phyloP scores from a whole-genome alignment of 2,797 vertebrate genomes.

The Smutsia gigantea region DNA sequence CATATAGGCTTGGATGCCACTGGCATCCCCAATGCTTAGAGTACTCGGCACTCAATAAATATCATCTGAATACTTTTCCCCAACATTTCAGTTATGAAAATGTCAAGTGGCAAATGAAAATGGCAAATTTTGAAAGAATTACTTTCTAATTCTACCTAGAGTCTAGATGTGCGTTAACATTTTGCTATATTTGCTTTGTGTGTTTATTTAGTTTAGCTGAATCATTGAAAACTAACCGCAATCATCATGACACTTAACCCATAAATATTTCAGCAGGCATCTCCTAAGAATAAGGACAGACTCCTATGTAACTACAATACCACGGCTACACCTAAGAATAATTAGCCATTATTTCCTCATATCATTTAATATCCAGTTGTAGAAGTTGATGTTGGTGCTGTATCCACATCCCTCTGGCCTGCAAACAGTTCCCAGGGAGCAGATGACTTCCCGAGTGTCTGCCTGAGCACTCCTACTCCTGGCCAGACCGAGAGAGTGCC shows the following conservation, averaged over 20 bases:
- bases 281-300: constrained; percentile 16
- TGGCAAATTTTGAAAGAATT: background rate
- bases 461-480: background rate
- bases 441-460: background rate
- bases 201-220: constrained; percentile 7
- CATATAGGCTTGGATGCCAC: background rate
- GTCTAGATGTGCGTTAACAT: constrained; percentile 17
- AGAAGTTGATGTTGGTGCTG: background rate
- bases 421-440: background rate
- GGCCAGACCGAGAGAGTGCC: background rate
- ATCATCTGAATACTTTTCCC: constrained; percentile 6
- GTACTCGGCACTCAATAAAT: background rate
- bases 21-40: background rate
- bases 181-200: background rate
- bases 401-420: background rate
- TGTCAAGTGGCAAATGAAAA: constrained; percentile 12
- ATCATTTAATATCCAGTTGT: constrained; percentile 9
- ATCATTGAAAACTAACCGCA: constrained; percentile 41
- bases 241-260: background rate
- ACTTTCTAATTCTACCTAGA: background rate
- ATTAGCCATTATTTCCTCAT: constrained; percentile 53
- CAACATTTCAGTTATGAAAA: constrained; percentile 23
- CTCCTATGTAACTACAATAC: background rate
- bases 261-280: constrained; percentile 28
- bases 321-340: background rate